Evolutionary conservation across 1,140 invertebrate genomes (phyloP), one percentile per base, ranked within the genome.

Genomic region (Panulirus ornatus): DNA sequence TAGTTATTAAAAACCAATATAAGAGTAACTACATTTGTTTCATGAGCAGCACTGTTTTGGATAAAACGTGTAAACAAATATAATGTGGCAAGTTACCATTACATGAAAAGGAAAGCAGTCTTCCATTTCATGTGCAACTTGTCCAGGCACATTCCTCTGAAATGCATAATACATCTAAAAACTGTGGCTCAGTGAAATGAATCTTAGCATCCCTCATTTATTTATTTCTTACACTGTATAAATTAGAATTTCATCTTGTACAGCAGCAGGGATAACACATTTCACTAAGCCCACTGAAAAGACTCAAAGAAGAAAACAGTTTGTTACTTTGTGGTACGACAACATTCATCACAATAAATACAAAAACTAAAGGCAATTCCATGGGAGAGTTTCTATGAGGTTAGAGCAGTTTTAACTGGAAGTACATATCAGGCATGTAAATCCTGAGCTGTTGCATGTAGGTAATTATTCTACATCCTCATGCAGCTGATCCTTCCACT

Each of bases 341-440:
- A 47, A 71, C 66, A 84, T 47, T 40, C 34, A 40, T 84, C n/a
- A 78, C 40, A 19, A 84, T 73, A 73, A 84, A 73, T 73, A 71
- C 40, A 84, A 84, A 54, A 84, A 84, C 34, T 70, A 42, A 84
- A 84, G 66, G 83, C 40, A 71, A 73, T 47, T 47, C 70, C 83
- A 78, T 51, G 42, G 83, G 66, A 84, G 58, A 84, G 66, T 73
- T 84, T 84, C 66, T 84, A 34, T 84, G 44, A 84, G 83, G 66
- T 84, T 84, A 84, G 83, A 84, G 83, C 83, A 84, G 73, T 84
- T 84, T 71, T 51, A n/a, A 84, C 70, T 84, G 83, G 83, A 84
- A 84, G 83, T 84, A 73, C 66, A 34, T 71, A 73, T 84, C 83
- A 84, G 83, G 83, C 83, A 84, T 84, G 63, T 70, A 36, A 71